Evolutionary conservation across 2,888 invertebrate species (phyloP).

Genomic region (Euplexia lucipara): DNA sequence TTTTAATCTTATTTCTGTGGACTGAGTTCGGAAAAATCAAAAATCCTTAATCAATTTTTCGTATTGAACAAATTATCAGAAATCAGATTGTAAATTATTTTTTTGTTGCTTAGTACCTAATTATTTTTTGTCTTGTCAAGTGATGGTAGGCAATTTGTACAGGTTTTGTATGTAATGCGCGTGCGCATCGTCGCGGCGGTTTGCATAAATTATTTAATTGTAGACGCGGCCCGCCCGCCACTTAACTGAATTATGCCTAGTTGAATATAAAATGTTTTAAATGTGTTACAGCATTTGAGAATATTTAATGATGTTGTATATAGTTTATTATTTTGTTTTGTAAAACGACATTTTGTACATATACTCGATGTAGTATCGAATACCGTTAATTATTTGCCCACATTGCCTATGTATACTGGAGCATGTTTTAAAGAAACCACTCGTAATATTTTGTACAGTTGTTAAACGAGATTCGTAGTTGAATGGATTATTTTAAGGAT

Average conservation of each 20-base stretch:
- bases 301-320: slow-evolving; percentile 91
- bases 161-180: slow-evolving; percentile 72
- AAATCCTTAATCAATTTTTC: slow-evolving; percentile 65
- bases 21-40: slow-evolving; percentile 69
- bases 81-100: slow-evolving; percentile 76
- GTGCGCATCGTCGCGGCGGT: slow-evolving; percentile 60
- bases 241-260: slow-evolving; percentile 87
- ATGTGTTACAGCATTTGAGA: slow-evolving; percentile 91
- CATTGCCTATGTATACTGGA: slow-evolving; percentile 82
- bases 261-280: slow-evolving; percentile 90
- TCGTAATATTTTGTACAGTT: slow-evolving; percentile 90
- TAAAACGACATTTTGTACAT: slow-evolving; percentile 88
- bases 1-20: slow-evolving; percentile 69
- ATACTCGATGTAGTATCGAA: slow-evolving; percentile 78
- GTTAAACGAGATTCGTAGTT: slow-evolving; percentile 89
- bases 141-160: slow-evolving; percentile 81
- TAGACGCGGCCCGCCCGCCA: slow-evolving; percentile 76
- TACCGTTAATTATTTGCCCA: slow-evolving; percentile 84
- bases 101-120: slow-evolving; percentile 84
- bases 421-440: slow-evolving; percentile 89
- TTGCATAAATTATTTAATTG: slow-evolving; percentile 79
- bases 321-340: slow-evolving; percentile 90
- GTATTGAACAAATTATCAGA: slow-evolving; percentile 75
- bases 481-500: slow-evolving; percentile 88
- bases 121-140: slow-evolving; percentile 72